Percentiles rank a stretch among this genome's conserved stretches.
Conservation (phyloP, 2,113 vertebrate genomes). For the Apeltes quadracus region DNA sequence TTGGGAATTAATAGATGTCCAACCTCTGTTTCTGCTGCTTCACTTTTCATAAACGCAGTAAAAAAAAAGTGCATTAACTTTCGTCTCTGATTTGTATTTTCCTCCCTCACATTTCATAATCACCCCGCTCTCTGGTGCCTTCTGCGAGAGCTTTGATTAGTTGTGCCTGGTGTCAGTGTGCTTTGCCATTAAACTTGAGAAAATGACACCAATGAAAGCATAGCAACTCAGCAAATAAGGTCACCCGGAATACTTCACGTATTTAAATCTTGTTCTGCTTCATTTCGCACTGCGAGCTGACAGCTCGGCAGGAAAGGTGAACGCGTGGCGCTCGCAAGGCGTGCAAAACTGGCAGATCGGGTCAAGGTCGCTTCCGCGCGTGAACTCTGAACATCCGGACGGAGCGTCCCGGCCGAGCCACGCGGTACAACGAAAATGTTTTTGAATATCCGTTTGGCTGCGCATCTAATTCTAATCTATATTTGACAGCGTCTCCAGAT, state of each 20-base stretch:
- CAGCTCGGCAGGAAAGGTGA: constrained; percentile 54
- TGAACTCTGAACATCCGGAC: constrained; percentile 60
- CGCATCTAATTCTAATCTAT: constrained; percentile 44
- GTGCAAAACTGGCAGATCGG: constrained; percentile 54
- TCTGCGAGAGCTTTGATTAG: constrained; percentile 34
- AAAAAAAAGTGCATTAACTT: background rate
- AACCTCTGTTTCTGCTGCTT: background rate
- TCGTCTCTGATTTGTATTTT: constrained; percentile 22
- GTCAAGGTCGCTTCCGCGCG: constrained; percentile 52
- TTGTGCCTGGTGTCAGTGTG: constrained; percentile 7
- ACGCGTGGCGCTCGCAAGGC: constrained; percentile 26
- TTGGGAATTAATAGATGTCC: background rate
- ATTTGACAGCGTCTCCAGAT: constrained; percentile 76
- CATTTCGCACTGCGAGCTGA: constrained; percentile 22
- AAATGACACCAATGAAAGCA: constrained; percentile 27
- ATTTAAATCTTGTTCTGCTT: constrained; percentile 21
- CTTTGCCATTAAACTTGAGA: constrained; percentile 30
- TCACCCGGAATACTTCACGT: constrained; percentile 41
- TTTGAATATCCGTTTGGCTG: constrained; percentile 53
- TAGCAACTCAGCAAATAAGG: constrained; percentile 17
- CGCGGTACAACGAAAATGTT: constrained; percentile 26
- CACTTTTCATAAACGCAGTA: background rate
- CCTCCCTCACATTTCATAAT: constrained; percentile 19
- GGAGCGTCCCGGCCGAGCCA: too few relatives aligned
- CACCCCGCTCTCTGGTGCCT: constrained; percentile 26